Base-by-base conservation (phyloP, 2,113 vertebrate genomes). In the Chaenocephalus aceratus region DNA sequence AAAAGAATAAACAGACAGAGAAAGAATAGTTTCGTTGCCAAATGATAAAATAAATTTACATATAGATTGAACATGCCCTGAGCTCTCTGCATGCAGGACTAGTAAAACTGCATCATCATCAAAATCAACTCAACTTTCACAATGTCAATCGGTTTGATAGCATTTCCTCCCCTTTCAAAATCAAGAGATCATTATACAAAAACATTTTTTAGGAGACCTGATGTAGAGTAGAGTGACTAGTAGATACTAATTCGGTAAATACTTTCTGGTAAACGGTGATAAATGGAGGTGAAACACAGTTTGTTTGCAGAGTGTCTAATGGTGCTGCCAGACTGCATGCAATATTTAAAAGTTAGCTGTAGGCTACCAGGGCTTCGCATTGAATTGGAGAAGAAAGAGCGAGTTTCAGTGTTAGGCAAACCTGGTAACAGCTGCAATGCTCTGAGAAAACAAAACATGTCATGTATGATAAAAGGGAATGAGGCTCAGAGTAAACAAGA, bases 311-410 rank as follows among this genome's bases (percentile, higher is more conserved):
- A 45, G 34, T 80, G 51, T 64, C 48, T 58, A 77, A 86, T 86
- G 48, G 0, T 66, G 53, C 67, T 49, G 80, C 84, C 85, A 77
- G 75, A 16, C 64, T 49, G 51, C 75, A 57, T 89, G 3, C 64
- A 84, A 18, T 71, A 82, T 86, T 86, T 14, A 86, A 77, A 76
- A 30, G 72, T 72, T 77, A 57, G 78, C 83, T 86, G 61, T 34
- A 59, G 78, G 86, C 72, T 49, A 67, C 44, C 7, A 0, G 10
- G 10, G 16, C 14, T 66, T 30, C 3, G 3, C 59, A 41, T 15
- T 66, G 49, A 81, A 79, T 15, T n/a, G 16, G 34, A 60, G 57
- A 41, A 44, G 64, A 59, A 63, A 21, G 45, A 13, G 14, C 6
- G 18, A n/a, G 54, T 51, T 75, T 62, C 18, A 48, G 5, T 59